Evolutionary conservation across 2,113 vertebrate species (phyloP), one percentile per base, ranked within the genome.

Genomic region (Paradoxurus hermaphroditus): DNA sequence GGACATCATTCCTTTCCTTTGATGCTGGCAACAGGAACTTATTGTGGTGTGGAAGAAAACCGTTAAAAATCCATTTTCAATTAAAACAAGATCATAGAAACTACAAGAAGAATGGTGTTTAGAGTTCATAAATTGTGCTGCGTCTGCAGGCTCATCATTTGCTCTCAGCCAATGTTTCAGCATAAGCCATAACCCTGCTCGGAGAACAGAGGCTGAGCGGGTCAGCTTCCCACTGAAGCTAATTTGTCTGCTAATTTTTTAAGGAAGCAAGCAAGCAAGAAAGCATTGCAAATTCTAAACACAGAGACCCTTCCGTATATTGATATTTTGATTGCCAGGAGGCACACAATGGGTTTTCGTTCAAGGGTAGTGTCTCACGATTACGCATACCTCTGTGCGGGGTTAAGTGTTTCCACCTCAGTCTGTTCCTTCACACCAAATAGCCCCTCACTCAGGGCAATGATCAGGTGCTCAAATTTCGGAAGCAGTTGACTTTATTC

Each of bases 1-100:
- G 81, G 25, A 39, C 0, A 0, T 2, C 34, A 49, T 83, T 11
- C 1, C 0, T 94, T 97, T 87, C 34, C 63, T 92, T 90, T 78
- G 93, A 90, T 78, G 46, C 44, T 41, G 19, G 15, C 34, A 88
- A 86, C 5, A 72, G 49, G 25, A 86, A 27, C 14, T 92, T 49
- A 41, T 46, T n/a, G 41, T 86, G 65, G 84, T 36, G 21, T 31
- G 56, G 29, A 67, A 39, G 19, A 95, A 97, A 91, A 88, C 56
- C 1, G 0, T 86, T 91, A 97, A 90, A 96, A 98, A 95, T 73
- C 75, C 39, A 96, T 97, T 97, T 97, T 92, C 95, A 85, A 82
- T 97, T 95, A 85, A 95, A 95, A 90, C 90, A 67, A 75, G 83
- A 82, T 62, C 81, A 95, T 90, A 77, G 34, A 65, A 65, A 87